A percentile compares a stretch with the other conserved stretches of the same genome.
These are phyloP conservation scores for Apistogramma diplotaenia DNA, from an alignment of 2,113 vertebrate genomes.

Conservation along the genomic window DNA sequence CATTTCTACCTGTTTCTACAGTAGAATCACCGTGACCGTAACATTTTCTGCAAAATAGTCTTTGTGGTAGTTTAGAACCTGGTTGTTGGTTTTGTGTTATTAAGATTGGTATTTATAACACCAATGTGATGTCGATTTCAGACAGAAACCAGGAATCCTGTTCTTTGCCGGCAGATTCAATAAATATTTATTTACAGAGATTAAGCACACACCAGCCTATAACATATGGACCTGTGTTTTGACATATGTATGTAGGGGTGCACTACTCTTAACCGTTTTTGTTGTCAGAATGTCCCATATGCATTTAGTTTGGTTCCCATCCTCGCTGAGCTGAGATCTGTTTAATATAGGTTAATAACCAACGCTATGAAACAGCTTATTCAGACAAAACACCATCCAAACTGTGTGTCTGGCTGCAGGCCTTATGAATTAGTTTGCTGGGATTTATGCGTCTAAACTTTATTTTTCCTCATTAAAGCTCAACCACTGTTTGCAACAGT, in stretches of 20 bases:
- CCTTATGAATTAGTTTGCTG: not conserved
- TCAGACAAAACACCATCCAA: conserved; percentile 36
- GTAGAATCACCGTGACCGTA: too few species aligned
- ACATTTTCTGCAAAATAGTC: too few species aligned
- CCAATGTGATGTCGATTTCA: too few species aligned
- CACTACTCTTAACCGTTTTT: not conserved
- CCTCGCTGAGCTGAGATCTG: conserved; percentile 2
- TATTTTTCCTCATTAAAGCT: not conserved
- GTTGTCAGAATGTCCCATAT: not conserved
- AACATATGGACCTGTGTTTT: not conserved
- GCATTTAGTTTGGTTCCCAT: conserved; percentile 15
- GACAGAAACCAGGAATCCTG: not conserved
- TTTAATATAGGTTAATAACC: conserved; percentile 66
- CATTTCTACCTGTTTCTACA: not conserved
- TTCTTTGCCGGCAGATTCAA: not conserved
- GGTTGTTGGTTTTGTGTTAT: not conserved
- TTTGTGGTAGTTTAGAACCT: too few species aligned
- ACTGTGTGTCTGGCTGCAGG: conserved; percentile 26
- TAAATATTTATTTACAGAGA: not conserved
- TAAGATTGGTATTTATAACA: not conserved
- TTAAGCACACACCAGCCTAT: not conserved
- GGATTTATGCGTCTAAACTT: not conserved
- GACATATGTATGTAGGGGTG: not conserved
- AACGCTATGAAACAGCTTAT: not conserved
- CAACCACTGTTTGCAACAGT: not conserved